phyloP scores from a whole-genome alignment of 2,113 vertebrate genomes.

The cat (Felis catus) region F.catus_Fca126_mat1.0 CM031417.1:145685501-145686000 shows the following conservation, averaged over 20 bases:
- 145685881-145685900: rapidly evolving
- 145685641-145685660: no score
- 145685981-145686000: rapidly evolving
- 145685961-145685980: neutral
- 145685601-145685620: neutral
- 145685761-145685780: neutral
- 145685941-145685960: no score
- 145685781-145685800: neutral
- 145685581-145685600: neutral
- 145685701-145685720: neutral
- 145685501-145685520: neutral
- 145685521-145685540: neutral
- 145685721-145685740: neutral
- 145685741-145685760: rapidly evolving
- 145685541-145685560: rapidly evolving
- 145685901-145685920: neutral
- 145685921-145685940: no score
- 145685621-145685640: rapidly evolving
- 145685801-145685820: rapidly evolving
- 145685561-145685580: neutral
- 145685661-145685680: neutral
- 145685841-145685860: neutral
- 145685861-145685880: neutral
- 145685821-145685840: neutral
- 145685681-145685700: neutral